Percentiles rank a stretch among this genome's conserved stretches.
phyloP scores from a whole-genome alignment of 2,797 vertebrate species.

The Eupleurogrammus muticus region DNA sequence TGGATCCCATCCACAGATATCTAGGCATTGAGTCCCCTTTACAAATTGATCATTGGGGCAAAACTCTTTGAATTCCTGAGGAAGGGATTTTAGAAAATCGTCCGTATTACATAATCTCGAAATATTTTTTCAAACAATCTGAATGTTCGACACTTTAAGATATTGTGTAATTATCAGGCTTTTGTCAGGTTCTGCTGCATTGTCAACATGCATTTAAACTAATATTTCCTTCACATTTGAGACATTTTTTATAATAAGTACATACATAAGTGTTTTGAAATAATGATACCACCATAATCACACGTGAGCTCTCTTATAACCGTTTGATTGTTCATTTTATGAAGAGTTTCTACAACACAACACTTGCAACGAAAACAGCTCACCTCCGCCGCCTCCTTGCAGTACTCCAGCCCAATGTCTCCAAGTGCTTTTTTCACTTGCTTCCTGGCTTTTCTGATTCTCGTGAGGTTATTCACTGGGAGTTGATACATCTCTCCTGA shows the following conservation, averaged over 20 bases:
- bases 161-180: background rate
- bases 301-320: background rate
- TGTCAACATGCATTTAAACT: background rate
- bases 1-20: conserved; percentile 96
- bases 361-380: conserved; percentile 60
- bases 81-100: conserved; percentile 9
- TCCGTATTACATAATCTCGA: background rate
- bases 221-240: background rate
- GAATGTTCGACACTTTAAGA: background rate
- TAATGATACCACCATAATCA: background rate
- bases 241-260: background rate
- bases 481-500: conserved; percentile 98
- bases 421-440: conserved; percentile 96
- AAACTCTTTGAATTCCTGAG: conserved; percentile 96
- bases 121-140: background rate
- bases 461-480: conserved; percentile 97
- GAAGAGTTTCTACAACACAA: background rate
- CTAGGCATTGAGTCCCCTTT: conserved; percentile 90
- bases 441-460: conserved; percentile 98
- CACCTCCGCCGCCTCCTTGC: conserved; percentile 96
- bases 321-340: background rate
- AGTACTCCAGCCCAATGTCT: conserved; percentile 98
- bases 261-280: background rate
- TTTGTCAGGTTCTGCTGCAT: background rate
- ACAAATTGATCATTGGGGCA: conserved; percentile 94